phyloP scores from a whole-genome alignment of 2,888 invertebrate genomes.

The Bursaphelenchus okinawaensis region DNA sequence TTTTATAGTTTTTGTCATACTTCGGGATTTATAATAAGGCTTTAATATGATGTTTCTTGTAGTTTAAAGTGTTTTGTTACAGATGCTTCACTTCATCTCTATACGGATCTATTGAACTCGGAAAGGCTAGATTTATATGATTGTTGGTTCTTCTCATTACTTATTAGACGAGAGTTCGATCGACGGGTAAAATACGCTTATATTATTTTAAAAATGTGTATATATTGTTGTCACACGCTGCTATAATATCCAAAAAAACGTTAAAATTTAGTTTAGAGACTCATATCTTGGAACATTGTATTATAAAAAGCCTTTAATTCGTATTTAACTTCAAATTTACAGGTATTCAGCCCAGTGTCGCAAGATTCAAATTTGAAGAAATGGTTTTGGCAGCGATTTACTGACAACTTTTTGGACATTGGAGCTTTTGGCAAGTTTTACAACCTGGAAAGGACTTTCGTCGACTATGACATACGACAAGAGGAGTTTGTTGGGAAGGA shows the following conservation, averaged over 20 bases:
- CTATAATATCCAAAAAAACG: no score
- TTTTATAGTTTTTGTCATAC: no score
- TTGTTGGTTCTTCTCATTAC: constrained; percentile 43
- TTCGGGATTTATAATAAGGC: no score
- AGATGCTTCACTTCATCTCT: constrained; percentile 26
- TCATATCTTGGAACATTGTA: neutral
- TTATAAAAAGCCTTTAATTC: no score
- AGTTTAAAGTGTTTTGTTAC: constrained; percentile 10
- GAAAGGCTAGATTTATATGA: constrained; percentile 45
- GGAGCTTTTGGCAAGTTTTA: constrained; percentile 44
- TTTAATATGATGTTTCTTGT: no score
- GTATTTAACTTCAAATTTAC: constrained; percentile 9
- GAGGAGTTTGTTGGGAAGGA: constrained; percentile 24
- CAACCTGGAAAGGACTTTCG: constrained; percentile 34
- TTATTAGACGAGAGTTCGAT: constrained; percentile 39
- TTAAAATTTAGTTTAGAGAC: neutral
- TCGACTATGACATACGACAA: constrained; percentile 37
- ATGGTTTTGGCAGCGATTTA: constrained; percentile 41
- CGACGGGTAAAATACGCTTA: constrained; percentile 29
- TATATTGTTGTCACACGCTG: no score
- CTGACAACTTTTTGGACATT: constrained; percentile 42
- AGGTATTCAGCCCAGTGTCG: constrained; percentile 32
- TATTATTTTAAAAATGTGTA: neutral
- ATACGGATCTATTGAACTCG: constrained; percentile 33
- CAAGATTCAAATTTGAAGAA: constrained; percentile 40